Evolutionary conservation across 2,797 vertebrate genomes (phyloP).

Genomic region (Chaunax sp.): DNA sequence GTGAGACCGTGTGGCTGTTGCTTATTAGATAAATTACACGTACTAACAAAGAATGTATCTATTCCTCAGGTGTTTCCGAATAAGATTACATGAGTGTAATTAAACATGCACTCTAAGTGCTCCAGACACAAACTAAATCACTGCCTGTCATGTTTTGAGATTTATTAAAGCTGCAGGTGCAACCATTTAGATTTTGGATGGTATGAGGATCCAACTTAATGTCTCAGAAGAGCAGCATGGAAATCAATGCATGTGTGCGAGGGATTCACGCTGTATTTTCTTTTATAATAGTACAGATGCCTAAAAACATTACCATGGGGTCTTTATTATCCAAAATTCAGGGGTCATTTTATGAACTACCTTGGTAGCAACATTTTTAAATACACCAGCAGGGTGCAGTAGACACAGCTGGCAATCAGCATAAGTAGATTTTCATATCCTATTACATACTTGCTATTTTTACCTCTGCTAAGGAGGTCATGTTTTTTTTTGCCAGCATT

Average conservation of each 20-base stretch:
- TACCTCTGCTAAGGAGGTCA: no score
- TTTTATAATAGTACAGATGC: constrained; percentile 83
- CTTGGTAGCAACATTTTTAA: constrained; percentile 3
- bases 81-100: constrained; percentile 92
- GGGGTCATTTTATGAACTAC: background rate
- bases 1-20: constrained; percentile 50
- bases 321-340: no score
- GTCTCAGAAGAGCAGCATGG: constrained; percentile 16
- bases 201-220: constrained; percentile 83
- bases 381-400: constrained; percentile 6
- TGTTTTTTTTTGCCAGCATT: no score
- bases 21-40: constrained; percentile 91
- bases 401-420: background rate
- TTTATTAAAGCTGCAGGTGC: constrained; percentile 96
- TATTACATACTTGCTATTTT: no score
- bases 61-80: constrained; percentile 97
- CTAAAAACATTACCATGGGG: constrained; percentile 60
- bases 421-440: no score
- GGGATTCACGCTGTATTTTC: constrained; percentile 8
- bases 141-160: constrained; percentile 94
- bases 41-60: constrained; percentile 90
- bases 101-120: constrained; percentile 91
- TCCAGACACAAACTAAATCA: constrained; percentile 92
- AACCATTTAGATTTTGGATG: constrained; percentile 92
- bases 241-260: background rate